phyloP scores from a whole-genome alignment of 2,113 vertebrate species.

The Saguinus imperator region DNA sequence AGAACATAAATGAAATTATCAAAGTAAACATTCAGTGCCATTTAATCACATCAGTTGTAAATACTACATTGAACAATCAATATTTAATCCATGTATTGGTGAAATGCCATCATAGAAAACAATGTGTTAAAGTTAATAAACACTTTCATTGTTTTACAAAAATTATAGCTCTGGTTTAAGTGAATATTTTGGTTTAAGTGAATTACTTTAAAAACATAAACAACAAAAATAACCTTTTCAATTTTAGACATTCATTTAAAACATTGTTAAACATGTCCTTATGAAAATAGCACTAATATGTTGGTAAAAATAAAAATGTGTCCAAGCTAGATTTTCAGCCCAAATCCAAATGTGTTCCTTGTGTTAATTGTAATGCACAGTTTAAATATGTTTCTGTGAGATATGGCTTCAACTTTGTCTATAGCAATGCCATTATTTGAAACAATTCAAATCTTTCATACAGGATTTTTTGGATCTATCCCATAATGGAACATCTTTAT shows the following conservation, averaged over 20 bases:
- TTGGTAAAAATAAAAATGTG: background rate
- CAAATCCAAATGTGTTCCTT: background rate
- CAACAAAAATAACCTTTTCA: background rate
- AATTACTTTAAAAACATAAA: background rate
- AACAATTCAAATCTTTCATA: background rate
- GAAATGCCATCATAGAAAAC: background rate
- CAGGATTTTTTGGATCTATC: background rate
- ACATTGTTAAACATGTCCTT: background rate
- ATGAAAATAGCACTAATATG: background rate
- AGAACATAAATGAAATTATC: background rate
- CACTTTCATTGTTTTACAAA: background rate
- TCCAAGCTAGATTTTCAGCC: background rate
- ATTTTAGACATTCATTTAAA: background rate
- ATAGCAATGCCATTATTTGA: background rate
- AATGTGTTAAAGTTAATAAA: background rate
- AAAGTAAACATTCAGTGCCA: background rate
- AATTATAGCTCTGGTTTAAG: background rate
- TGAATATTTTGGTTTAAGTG: background rate
- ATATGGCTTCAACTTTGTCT: accelerated
- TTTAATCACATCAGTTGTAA: background rate
- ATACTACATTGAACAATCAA: background rate
- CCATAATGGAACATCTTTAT: background rate
- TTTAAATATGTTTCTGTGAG: background rate
- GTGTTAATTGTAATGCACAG: background rate
- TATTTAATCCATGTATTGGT: background rate